These are phyloP conservation scores for Hippocampus mohnikei DNA, from an alignment of 2,113 vertebrate genomes.

Conservation along the genomic window DNA sequence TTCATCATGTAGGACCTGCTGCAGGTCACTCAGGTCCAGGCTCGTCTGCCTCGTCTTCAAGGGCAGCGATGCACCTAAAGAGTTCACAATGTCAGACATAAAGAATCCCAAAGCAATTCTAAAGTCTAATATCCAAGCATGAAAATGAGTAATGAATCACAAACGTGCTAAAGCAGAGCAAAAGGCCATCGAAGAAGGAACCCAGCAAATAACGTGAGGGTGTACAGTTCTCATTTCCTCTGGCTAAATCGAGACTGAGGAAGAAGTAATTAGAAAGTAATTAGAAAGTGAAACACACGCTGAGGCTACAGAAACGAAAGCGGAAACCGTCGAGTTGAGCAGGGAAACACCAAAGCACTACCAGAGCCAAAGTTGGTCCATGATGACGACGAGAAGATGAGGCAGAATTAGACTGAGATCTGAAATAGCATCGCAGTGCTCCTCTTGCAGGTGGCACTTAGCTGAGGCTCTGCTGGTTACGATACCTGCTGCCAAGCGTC, in stretches of 20 bases:
- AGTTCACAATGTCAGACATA: not conserved
- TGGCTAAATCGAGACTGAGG: not conserved
- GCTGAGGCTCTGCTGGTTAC: slow-evolving; percentile 51
- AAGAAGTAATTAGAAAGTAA: not conserved
- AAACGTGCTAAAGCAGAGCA: not conserved
- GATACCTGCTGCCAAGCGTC: slow-evolving; percentile 54
- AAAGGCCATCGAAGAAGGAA: not conserved
- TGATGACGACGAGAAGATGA: slow-evolving; percentile 34
- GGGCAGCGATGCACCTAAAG: slow-evolving; percentile 15
- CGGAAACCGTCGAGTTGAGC: slow-evolving; percentile 19
- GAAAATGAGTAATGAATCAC: slow-evolving; percentile 25
- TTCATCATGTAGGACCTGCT: slow-evolving; percentile 71
- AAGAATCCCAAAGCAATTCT: not conserved
- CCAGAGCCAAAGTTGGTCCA: slow-evolving; percentile 15
- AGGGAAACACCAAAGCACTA: slow-evolving; percentile 29
- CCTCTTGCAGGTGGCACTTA: slow-evolving; percentile 33
- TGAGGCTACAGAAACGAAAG: slow-evolving; percentile 8
- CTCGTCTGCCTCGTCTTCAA: slow-evolving; percentile 23
- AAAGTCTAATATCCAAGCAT: not conserved
- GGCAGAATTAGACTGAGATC: slow-evolving; percentile 35
- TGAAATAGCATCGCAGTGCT: slow-evolving; percentile 14
- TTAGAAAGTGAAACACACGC: slow-evolving; percentile 13
- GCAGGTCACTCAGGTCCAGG: slow-evolving; percentile 58
- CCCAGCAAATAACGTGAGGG: slow-evolving; percentile 6
- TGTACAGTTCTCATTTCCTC: not conserved